Percentiles rank a stretch among this genome's conserved stretches.
Conservation (phyloP, 2,113 vertebrate genomes). For the Pampusana beccarii region DNA sequence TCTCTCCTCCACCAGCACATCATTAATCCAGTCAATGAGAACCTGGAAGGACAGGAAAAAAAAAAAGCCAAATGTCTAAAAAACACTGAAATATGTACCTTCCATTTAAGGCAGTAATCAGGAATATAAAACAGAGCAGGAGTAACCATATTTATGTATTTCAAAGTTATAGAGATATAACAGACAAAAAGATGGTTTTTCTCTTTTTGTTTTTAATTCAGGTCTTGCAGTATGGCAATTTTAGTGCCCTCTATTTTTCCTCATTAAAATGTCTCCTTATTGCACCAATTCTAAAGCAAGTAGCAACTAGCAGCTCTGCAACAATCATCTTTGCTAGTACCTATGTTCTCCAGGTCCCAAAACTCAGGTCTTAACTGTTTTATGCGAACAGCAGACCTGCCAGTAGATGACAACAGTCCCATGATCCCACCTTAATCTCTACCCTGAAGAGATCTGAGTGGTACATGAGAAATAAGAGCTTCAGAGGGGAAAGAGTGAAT, state of each 20-base stretch:
- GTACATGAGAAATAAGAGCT: not conserved
- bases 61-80: not conserved
- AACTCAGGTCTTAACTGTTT: not conserved
- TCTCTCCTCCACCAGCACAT: conserved; percentile 92
- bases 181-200: not conserved
- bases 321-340: not conserved
- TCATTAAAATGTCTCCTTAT: not conserved
- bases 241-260: not conserved
- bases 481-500: not conserved
- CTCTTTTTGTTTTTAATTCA: not conserved
- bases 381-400: not conserved
- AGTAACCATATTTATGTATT: not conserved
- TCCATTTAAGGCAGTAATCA: not conserved
- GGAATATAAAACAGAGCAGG: not conserved
- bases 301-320: not conserved
- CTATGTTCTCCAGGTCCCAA: not conserved
- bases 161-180: not conserved
- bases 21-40: conserved; percentile 95
- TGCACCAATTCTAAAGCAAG: not conserved
- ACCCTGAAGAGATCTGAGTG: not conserved
- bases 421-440: not conserved
- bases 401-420: not conserved
- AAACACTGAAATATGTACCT: accelerated
- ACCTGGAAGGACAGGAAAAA: conserved; percentile 75
- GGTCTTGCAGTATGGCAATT: not conserved